Evolutionary conservation across 2,888 invertebrate species (phyloP).

Genomic region (Ischnus inquisitorius): DNA sequence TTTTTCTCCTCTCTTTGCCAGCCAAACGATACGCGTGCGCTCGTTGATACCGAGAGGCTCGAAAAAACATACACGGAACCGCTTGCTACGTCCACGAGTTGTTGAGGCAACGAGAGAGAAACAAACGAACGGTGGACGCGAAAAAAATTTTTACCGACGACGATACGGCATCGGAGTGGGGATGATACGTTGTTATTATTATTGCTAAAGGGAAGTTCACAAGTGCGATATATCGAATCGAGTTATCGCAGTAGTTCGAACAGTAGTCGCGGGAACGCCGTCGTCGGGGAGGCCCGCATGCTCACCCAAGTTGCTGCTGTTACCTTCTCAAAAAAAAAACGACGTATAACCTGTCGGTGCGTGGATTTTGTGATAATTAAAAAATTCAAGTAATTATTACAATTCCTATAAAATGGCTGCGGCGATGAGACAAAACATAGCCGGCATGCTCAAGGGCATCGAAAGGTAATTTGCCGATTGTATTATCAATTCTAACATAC

Average conservation of each 20-base stretch:
- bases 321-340: neutral
- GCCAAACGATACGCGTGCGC: conserved; percentile 63
- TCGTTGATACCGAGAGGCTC: conserved; percentile 23
- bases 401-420: conserved; percentile 88
- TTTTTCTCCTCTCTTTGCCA: conserved; percentile 27
- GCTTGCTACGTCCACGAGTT: conserved; percentile 10
- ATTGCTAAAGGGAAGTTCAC: neutral
- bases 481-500: neutral
- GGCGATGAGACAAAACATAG: conserved; percentile 94
- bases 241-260: neutral
- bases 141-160: neutral
- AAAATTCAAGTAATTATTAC: conserved; percentile 64
- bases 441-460: conserved; percentile 95
- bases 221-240: conserved; percentile 7
- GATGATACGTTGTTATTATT: neutral
- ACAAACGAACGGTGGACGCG: neutral
- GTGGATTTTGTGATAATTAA: conserved; percentile 49
- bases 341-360: conserved; percentile 33
- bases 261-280: no score
- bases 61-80: conserved; percentile 26
- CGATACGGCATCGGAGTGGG: neutral
- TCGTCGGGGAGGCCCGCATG: no score
- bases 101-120: neutral
- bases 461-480: conserved; percentile 90
- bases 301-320: neutral